Base-by-base conservation (phyloP, 2,888 invertebrate genomes). In the Eremobia ochroleuca region DNA sequence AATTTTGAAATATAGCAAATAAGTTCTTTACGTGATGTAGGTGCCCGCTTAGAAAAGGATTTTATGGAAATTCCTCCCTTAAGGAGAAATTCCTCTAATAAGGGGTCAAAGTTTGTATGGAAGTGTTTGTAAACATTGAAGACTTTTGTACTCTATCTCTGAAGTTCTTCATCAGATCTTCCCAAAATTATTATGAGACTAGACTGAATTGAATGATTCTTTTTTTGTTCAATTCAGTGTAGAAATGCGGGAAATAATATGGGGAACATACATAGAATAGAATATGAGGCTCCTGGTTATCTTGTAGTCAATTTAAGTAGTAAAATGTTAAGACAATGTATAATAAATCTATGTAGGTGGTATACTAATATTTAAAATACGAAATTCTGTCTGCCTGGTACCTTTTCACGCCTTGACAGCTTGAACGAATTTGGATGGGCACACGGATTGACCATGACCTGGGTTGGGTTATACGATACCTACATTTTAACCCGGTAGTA, bases 51-150 rank as follows among this genome's bases (percentile, higher is more conserved):
- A 52, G 52, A 68, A 49, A 18, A 34, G 3, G 34, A 18, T 5
- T 34, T 15, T 34, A n/a, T 34, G 9, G 0, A 49, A 49, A 49
- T 52, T 31, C 13, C 15, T 66, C 8, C 18, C 18, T 5, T 31
- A 13, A 2, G 11, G 1, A 11, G 18, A 6, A n/a, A n/a, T n/a
- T n/a, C n/a, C n/a, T 55, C 13, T 37, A 37, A 18, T 5, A 49
- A 5, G 52, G 2, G 18, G 13, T 28, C 21, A 37, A 34, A 68
- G 18, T 55, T 34, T 34, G 18, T 52, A n/a, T 37, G n/a, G 34
- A 52, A 68, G 58, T 68, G 21, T 68, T 58, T 68, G 58, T 68
- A 58, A 58, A 68, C 58, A 68, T 68, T n/a, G 21, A 58, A 2
- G 18, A n/a, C n/a, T 52, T 68, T 52, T 34, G 21, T 11, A 37